Evolutionary conservation across 2,888 invertebrate species (phyloP), one percentile per base, ranked within the genome.

Genomic region (Schizaphis graminum): DNA sequence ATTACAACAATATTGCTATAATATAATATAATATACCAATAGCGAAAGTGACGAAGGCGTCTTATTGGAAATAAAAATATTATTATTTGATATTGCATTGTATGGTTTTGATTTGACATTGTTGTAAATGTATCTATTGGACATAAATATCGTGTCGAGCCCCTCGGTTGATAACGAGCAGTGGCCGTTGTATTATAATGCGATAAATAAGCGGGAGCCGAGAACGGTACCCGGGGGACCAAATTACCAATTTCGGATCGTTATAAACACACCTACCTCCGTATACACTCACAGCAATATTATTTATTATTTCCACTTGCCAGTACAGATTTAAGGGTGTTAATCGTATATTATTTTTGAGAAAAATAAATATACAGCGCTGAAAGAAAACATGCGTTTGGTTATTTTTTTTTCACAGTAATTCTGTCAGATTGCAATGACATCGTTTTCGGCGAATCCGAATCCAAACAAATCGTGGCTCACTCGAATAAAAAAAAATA

Each of bases 291-390:
- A 86, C 91, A 35, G 89, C 16, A 61, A 94, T 91, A 94, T 91
- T 94, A 93, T 93, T 93, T 93, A 93, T 93, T 93, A 94, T 94
- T 94, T 94, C 94, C 94, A 94, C 94, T 94, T 94, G 94, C 94
- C 94, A 94, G 94, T 94, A 94, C 94, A 86, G 94, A 91, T 94
- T 94, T 94, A 94, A 94, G 94, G 94, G 94, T 91, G 94, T 94
- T 94, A 94, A 94, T 94, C 94, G 94, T 61, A 86, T 94, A 94
- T 53, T 91, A 49, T 91, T 86, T 84, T n/a, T 67, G 41, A 61
- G 61, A 26, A 35, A 94, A 87, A 92, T 67, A 92, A 91, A 94
- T 86, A 67, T 28, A 67, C 26, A 56, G 41, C 41, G 56, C 11
- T 4, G 24, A 35, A 57, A 56, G 13, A 56, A 93, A 41, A 21